Evolutionary conservation across 2,797 vertebrate species (phyloP).

Genomic region (Sternotherus odoratus): DNA sequence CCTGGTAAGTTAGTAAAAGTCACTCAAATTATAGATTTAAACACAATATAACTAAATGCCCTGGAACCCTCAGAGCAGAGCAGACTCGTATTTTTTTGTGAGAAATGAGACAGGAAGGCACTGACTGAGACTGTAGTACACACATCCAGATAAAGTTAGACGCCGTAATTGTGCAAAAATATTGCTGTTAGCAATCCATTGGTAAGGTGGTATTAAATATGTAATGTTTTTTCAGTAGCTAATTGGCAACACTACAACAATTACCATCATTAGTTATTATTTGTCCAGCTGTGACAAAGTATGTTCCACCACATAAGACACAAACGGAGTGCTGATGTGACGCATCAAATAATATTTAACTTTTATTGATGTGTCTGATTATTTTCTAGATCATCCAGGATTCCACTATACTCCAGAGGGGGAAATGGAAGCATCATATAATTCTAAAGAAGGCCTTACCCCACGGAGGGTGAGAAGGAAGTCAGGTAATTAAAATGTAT

Average conservation of each 20-base stretch:
- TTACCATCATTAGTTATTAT: rapidly evolving
- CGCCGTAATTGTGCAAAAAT: rapidly evolving
- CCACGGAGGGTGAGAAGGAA: conserved; percentile 91
- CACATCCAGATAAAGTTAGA: neutral
- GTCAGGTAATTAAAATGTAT: conserved; percentile 83
- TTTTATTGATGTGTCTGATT: neutral
- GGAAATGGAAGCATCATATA: conserved; percentile 82
- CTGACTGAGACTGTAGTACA: neutral
- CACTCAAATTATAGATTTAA: neutral
- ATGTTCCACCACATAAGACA: rapidly evolving
- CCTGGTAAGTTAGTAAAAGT: neutral
- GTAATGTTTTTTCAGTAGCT: neutral
- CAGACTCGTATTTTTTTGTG: neutral
- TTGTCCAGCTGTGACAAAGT: neutral
- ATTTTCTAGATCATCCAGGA: conserved; percentile 90
- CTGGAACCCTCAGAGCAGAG: neutral
- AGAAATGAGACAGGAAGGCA: neutral
- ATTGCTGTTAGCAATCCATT: neutral
- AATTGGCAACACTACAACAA: neutral
- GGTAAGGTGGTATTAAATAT: neutral
- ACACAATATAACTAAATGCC: neutral
- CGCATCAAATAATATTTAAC: rapidly evolving
- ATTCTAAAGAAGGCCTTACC: conserved; percentile 87
- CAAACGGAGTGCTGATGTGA: neutral
- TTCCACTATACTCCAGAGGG: conserved; percentile 91